phyloP scores from a whole-genome alignment of 2,888 invertebrate species.

The Drosophila leonis region DNA sequence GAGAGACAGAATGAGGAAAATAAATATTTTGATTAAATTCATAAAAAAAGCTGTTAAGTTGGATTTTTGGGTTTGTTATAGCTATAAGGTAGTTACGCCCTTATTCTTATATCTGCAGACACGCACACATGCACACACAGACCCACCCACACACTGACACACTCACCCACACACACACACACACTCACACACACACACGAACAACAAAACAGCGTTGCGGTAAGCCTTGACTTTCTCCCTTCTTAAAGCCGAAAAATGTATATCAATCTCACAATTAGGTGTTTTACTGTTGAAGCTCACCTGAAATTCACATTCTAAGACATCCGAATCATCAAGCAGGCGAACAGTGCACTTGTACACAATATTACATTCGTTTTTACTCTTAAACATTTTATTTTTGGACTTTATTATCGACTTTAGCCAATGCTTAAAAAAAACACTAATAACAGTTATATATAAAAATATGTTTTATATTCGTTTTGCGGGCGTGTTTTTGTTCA shows the following conservation, averaged over 20 bases:
- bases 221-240: conserved; percentile 8
- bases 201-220: conserved; percentile 6
- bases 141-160: neutral
- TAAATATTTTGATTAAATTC: neutral
- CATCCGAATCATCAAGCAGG: conserved; percentile 95
- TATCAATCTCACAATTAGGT: neutral
- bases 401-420: conserved; percentile 58
- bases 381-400: conserved; percentile 81
- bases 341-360: conserved; percentile 95
- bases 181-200: neutral
- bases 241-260: neutral
- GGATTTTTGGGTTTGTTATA: conserved; percentile 2
- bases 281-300: conserved; percentile 85
- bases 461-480: conserved; percentile 13
- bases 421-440: conserved; percentile 29
- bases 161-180: neutral
- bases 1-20: neutral
- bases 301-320: conserved; percentile 97
- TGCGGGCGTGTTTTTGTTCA: conserved; percentile 21
- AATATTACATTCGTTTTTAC: conserved; percentile 91
- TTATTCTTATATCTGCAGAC: conserved; percentile 2
- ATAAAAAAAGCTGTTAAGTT: conserved; percentile 1
- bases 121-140: neutral
- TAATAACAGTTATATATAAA: conserved; percentile 12
- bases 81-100: conserved; percentile 21